Conservation (phyloP, 2,797 vertebrate species). For the Diglossa cyanea region DNA sequence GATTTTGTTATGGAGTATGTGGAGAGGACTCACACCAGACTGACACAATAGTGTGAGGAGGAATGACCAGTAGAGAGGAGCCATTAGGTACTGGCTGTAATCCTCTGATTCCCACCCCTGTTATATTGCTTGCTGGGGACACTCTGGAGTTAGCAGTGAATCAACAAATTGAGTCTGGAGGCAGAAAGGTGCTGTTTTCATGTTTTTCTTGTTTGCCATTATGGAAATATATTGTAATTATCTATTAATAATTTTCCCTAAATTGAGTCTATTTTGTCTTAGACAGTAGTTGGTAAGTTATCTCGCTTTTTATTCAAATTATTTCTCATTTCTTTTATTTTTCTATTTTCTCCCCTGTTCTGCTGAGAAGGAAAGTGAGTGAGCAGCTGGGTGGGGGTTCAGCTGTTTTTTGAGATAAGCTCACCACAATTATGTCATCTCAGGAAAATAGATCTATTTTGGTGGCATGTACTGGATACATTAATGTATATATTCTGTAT, state of each 20-base stretch:
- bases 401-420: not conserved
- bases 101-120: not conserved
- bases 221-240: not conserved
- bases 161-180: not conserved
- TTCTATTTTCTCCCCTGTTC: not conserved
- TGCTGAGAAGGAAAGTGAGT: not conserved
- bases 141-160: not conserved
- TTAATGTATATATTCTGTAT: not conserved
- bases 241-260: not conserved
- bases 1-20: not conserved
- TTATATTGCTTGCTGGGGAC: not conserved
- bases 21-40: not conserved
- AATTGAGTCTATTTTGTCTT: not conserved
- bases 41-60: not conserved
- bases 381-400: not conserved
- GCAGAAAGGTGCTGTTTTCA: not conserved
- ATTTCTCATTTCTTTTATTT: not conserved
- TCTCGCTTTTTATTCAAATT: not conserved
- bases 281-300: not conserved
- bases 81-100: accelerated
- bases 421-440: not conserved
- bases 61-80: not conserved
- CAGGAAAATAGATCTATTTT: not conserved
- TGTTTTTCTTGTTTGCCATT: not conserved
- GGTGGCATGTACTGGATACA: not conserved